Conservation (phyloP, 1,140 invertebrate genomes). For the Dolichoris vasculosae region DNA sequence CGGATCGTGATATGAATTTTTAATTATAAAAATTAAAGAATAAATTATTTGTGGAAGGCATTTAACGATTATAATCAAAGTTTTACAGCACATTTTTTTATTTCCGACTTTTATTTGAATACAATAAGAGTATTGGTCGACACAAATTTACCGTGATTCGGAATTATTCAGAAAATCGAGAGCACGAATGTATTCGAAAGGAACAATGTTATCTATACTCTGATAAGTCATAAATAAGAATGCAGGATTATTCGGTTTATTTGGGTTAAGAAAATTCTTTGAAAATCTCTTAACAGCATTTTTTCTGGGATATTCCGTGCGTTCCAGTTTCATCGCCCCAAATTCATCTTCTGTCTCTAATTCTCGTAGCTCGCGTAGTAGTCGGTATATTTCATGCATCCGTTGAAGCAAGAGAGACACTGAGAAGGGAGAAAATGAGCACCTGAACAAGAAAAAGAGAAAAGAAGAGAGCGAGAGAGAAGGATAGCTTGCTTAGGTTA, state of each 20-base stretch:
- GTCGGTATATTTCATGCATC: constrained; percentile 10
- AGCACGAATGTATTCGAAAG: background rate
- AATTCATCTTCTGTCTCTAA: background rate
- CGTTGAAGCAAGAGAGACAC: constrained; percentile 16
- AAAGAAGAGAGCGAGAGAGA: constrained; percentile 46
- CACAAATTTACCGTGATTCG: background rate
- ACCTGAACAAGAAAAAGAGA: background rate
- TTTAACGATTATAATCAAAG: too few relatives aligned
- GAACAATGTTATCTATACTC: background rate
- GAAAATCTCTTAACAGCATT: constrained; percentile 1
- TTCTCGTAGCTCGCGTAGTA: background rate
- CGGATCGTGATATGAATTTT: background rate
- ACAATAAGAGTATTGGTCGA: background rate
- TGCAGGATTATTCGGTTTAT: background rate
- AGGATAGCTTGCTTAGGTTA: constrained; percentile 62
- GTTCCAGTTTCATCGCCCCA: constrained; percentile 37
- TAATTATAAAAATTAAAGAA: background rate
- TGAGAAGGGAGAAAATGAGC: background rate
- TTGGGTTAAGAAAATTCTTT: constrained; percentile 5
- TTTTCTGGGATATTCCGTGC: constrained; percentile 25
- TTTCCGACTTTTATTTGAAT: background rate
- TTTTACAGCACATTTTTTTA: background rate
- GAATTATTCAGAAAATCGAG: background rate
- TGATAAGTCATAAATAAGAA: constrained; percentile 10
- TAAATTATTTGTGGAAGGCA: background rate